A percentile compares a stretch with the other conserved stretches of the same genome.
Evolutionary conservation across 2,113 vertebrate species (phyloP).

Genomic region (Nerophis lumbriciformis): DNA sequence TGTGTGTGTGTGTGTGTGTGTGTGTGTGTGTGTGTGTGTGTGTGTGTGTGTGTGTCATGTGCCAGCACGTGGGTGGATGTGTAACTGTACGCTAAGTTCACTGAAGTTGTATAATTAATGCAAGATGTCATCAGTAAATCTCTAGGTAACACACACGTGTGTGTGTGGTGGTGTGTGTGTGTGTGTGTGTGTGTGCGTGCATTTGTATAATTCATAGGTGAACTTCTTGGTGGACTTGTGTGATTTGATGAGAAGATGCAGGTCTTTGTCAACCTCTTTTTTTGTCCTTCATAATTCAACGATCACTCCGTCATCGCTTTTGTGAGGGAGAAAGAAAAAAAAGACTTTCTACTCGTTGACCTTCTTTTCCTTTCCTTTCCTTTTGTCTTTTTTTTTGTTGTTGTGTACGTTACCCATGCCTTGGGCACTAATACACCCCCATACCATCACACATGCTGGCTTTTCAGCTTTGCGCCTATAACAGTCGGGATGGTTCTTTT

Average conservation of each 20-base stretch:
- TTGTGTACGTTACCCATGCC: too few species aligned
- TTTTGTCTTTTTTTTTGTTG: not conserved
- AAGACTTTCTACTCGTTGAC: constrained; percentile 15
- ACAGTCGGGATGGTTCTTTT: too few species aligned
- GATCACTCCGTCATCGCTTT: constrained; percentile 27
- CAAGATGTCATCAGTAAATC: constrained; percentile 51
- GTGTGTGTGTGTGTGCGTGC: constrained; percentile 17
- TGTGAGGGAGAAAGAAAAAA: not conserved
- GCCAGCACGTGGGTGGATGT: constrained; percentile 24
- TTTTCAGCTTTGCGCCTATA: too few species aligned
- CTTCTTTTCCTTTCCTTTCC: not conserved
- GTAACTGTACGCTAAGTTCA: constrained; percentile 44
- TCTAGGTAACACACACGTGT: constrained; percentile 45
- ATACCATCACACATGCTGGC: too few species aligned
- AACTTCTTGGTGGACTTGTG: constrained; percentile 57
- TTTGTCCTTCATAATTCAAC: constrained; percentile 55
- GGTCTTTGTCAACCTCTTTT: constrained; percentile 56
- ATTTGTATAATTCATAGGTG: constrained; percentile 52
- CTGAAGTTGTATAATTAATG: constrained; percentile 66
- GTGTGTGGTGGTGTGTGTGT: constrained; percentile 28
- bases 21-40: constrained; percentile 14
- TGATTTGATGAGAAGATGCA: constrained; percentile 62
- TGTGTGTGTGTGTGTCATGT: not conserved
- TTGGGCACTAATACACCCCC: too few species aligned
- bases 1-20: not conserved